Conservation (phyloP, 1,140 invertebrate species). For the Meloidogyne exigua region DNA sequence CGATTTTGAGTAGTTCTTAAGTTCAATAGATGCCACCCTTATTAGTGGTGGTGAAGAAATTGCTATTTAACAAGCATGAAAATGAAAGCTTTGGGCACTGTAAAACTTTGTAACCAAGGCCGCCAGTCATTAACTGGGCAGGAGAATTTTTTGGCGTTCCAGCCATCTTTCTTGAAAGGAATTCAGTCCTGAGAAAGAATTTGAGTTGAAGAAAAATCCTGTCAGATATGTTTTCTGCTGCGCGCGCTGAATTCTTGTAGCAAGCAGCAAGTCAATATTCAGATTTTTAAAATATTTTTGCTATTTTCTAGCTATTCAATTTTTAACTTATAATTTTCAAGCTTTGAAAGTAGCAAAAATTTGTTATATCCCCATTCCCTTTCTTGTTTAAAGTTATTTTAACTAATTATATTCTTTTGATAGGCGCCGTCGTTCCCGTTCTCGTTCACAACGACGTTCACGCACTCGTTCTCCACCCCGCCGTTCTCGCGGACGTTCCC, state of each 20-base stretch:
- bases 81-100: not conserved
- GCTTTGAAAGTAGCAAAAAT: not conserved
- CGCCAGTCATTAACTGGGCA: not conserved
- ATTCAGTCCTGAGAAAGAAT: not conserved
- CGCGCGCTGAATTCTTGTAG: not conserved
- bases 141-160: not conserved
- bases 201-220: not conserved
- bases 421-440: constrained; percentile 21
- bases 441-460: constrained; percentile 26
- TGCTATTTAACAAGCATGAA: not conserved
- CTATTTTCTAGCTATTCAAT: not conserved
- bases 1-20: constrained; percentile 2
- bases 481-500: constrained; percentile 5
- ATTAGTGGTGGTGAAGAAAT: not conserved
- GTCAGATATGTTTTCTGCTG: not conserved
- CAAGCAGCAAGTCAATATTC: not conserved
- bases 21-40: not conserved
- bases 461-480: constrained; percentile 35
- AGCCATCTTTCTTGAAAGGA: not conserved
- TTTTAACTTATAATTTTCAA: not conserved
- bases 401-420: not conserved
- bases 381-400: not conserved
- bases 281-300: not conserved
- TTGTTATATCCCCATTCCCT: not conserved
- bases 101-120: not conserved